phyloP scores from a whole-genome alignment of 1,140 invertebrate species.

The Caenorhabditis inopinata region DNA sequence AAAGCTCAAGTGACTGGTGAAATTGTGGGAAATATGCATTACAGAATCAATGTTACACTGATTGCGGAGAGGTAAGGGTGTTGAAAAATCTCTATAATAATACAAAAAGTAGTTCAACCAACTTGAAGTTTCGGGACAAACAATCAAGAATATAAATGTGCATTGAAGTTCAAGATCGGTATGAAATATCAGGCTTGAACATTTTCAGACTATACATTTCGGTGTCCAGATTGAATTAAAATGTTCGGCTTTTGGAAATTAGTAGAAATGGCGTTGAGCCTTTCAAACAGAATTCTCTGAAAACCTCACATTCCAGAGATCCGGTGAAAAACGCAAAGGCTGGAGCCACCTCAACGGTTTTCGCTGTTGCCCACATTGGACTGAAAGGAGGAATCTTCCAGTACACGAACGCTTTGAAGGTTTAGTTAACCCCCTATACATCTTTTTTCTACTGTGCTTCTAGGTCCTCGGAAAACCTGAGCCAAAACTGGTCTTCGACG shows the following conservation, averaged over 20 bases:
- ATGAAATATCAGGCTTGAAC: too few relatives aligned
- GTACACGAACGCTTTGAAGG: conserved; percentile 55
- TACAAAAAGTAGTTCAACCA: too few relatives aligned
- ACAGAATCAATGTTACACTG: conserved; percentile 65
- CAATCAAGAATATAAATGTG: too few relatives aligned
- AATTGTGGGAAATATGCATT: conserved; percentile 52
- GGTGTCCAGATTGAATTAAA: too few relatives aligned
- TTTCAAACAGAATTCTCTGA: too few relatives aligned
- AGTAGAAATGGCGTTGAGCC: too few relatives aligned
- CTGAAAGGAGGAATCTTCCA: conserved; percentile 65
- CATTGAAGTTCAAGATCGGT: too few relatives aligned
- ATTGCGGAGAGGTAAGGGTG: conserved; percentile 64
- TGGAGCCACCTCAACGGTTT: conserved; percentile 65
- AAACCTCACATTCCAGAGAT: conserved; percentile 53
- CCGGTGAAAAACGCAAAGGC: conserved; percentile 62
- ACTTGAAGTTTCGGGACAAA: too few relatives aligned
- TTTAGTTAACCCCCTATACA: not conserved
- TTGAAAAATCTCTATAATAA: too few relatives aligned
- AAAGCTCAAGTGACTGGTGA: conserved; percentile 66
- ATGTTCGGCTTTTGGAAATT: too few relatives aligned
- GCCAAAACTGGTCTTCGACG: conserved; percentile 58
- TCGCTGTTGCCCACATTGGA: conserved; percentile 62
- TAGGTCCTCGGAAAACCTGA: conserved; percentile 56
- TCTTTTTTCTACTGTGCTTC: not conserved
- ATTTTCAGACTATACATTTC: too few relatives aligned